Percentiles rank a stretch among this genome's conserved stretches.
These are phyloP conservation scores for Mimumesa dahlbomi DNA, from an alignment of 2,888 invertebrate species.

Conservation along the genomic window DNA sequence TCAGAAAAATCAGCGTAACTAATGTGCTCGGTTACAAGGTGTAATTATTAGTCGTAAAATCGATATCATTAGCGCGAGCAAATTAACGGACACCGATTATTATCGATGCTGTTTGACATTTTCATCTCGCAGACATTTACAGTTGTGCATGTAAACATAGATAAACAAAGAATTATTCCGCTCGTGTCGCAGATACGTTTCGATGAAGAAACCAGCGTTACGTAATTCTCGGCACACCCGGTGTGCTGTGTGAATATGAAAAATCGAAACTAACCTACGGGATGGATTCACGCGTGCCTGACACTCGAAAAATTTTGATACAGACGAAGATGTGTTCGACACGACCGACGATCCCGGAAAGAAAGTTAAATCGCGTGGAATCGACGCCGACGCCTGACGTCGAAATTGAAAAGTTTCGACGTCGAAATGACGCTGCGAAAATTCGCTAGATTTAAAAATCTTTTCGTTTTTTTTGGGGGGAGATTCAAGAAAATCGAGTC, in stretches of 20 bases:
- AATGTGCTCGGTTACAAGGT: no score
- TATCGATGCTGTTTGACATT: no score
- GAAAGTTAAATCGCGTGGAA: conserved; percentile 75
- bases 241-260: conserved; percentile 31
- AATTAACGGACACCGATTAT: no score
- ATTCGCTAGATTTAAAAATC: conserved; percentile 1
- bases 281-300: conserved; percentile 59
- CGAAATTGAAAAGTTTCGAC: conserved; percentile 34
- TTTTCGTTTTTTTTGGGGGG: no score
- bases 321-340: conserved; percentile 14
- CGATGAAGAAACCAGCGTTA: conserved; percentile 47
- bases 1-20: no score
- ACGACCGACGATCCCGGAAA: conserved; percentile 72
- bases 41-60: no score
- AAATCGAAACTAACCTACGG: conserved; percentile 65
- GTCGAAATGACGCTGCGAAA: no score
- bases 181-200: background rate
- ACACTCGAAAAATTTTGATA: conserved; percentile 34
- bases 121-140: no score
- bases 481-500: no score
- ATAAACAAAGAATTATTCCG: background rate
- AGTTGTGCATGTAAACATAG: background rate
- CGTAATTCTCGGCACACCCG: conserved; percentile 52
- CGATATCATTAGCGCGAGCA: no score
- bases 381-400: conserved; percentile 53